Evolutionary conservation across 2,888 invertebrate species (phyloP), one percentile per base, ranked within the genome.

Genomic region (Chirona hameri): DNA sequence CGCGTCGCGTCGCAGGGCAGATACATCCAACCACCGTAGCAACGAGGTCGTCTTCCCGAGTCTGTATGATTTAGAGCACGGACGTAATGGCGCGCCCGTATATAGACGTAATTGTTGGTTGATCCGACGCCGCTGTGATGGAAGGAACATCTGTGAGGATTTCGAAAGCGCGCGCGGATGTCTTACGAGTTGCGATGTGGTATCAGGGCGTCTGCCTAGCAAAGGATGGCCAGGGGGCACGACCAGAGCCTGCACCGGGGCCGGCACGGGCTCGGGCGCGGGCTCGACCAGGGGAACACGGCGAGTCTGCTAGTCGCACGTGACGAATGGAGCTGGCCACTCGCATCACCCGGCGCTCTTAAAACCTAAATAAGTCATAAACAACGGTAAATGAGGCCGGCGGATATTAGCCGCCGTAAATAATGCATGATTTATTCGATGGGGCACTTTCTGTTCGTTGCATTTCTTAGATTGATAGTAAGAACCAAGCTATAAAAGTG

Each of bases 321-420:
- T 60, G 21, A n/a, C 60, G n/a, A 60, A 60, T n/a, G n/a, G n/a
- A 60, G 10, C 24, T 52, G 52, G 18, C 65, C 65, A 65, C 65
- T 65, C 65, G 27, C 65, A 65, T 27, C 27, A 57, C 57, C 27
- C 65, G 9, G n/a, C 9, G 65, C 65, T 65, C 27, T 65, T 69
- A 76, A 76, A 76, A 76, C 46, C 76, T 76, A 76, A 76, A 76
- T 76, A 76, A 76, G 76, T 76, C 76, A 76, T 76, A 76, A 76
- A 76, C 27, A 76, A 76, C 76, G 12, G 76, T 27, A 76, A 76
- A 76, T 76, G 76, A 76, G 76, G 46, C 46, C 76, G 21, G 46
- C 76, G 76, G 76, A 76, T 76, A 76, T 76, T 76, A 76, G 76
- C 76, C 18, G 76, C 21, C 39, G 24, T 76, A 76, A 76, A 76